A percentile compares a stretch with the other conserved stretches of the same genome.
Conservation (phyloP, 2,113 vertebrate species). For the Arvicanthis niloticus region DNA sequence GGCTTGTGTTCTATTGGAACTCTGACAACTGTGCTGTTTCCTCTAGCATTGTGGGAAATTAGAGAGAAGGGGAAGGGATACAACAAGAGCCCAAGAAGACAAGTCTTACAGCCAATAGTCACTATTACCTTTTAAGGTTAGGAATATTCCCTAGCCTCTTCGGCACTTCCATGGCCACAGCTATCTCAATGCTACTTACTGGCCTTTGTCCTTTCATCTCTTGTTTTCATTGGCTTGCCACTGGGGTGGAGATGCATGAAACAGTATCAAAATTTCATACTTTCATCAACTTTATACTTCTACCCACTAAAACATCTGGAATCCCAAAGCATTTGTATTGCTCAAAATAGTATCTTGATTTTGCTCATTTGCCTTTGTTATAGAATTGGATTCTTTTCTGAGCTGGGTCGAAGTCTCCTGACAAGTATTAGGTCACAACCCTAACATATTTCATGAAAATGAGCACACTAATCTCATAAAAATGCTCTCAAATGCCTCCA, state of each 20-base stretch:
- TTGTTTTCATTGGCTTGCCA: not conserved
- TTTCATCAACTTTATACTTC: not conserved
- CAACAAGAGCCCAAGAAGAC: not conserved
- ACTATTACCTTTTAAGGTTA: not conserved
- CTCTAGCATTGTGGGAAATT: not conserved
- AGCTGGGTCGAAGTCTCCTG: not conserved
- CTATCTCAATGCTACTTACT: not conserved
- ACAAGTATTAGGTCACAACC: not conserved
- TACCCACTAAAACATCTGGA: not conserved
- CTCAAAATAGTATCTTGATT: not conserved
- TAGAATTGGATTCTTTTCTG: slow-evolving; percentile 19
- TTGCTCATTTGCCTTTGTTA: slow-evolving; percentile 18
- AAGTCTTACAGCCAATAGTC: not conserved
- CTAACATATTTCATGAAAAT: slow-evolving; percentile 7
- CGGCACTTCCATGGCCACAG: not conserved
- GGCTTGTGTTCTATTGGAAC: not conserved
- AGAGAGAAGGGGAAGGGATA: not conserved
- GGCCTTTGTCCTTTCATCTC: not conserved
- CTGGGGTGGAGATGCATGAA: not conserved
- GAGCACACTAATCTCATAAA: not conserved
- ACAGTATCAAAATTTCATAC: not conserved
- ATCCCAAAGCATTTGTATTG: not conserved
- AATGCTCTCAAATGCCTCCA: not conserved
- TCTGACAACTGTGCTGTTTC: not conserved
- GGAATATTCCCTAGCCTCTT: not conserved